phyloP scores from a whole-genome alignment of 2,113 vertebrate genomes.

The Dromaius novaehollandiae region DNA sequence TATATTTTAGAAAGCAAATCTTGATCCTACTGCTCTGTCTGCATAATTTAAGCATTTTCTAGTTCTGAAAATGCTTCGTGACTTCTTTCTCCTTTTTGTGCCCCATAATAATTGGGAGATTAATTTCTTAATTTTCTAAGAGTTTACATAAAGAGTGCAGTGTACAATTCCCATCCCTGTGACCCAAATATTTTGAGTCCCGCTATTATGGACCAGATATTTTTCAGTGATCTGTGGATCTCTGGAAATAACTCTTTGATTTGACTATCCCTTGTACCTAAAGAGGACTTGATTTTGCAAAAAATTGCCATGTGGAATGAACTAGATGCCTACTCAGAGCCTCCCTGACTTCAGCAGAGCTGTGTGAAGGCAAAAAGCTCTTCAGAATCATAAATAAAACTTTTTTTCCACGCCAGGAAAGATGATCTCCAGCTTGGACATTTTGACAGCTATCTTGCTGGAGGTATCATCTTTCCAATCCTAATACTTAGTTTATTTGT shows the following conservation, averaged over 20 bases:
- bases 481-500: background rate
- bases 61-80: background rate
- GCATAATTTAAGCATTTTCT: background rate
- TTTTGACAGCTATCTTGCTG: background rate
- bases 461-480: background rate
- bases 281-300: background rate
- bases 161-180: background rate
- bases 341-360: background rate
- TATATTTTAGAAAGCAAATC: background rate
- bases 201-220: background rate
- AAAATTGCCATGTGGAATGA: background rate
- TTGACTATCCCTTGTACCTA: background rate
- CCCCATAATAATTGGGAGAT: background rate
- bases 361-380: too few species aligned
- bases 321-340: background rate
- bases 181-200: background rate
- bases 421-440: background rate
- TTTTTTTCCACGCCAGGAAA: background rate
- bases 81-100: background rate
- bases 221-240: background rate
- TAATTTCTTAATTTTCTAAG: background rate
- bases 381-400: background rate
- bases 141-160: background rate
- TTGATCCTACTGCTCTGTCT: background rate
- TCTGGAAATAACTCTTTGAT: background rate